Evolutionary conservation across 1,140 invertebrate genomes (phyloP).

Genomic region (Aplysia californica): DNA sequence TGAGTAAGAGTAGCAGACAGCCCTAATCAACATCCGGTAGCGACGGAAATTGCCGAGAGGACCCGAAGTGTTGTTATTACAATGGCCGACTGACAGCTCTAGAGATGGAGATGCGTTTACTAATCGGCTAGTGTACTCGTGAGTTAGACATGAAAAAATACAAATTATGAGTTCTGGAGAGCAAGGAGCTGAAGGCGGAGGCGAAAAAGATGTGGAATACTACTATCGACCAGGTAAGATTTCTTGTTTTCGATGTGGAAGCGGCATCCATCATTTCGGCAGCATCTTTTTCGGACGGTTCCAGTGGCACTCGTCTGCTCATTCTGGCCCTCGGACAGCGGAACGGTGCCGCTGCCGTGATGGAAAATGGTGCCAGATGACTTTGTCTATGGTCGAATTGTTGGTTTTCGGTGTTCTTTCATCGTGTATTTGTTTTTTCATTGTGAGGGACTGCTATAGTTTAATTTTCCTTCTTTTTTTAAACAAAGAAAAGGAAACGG

Average conservation of each 20-base stretch:
- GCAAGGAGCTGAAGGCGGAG: slow-evolving; percentile 47
- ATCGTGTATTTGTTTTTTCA: neutral
- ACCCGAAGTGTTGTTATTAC: slow-evolving; percentile 48
- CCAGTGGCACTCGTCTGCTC: neutral
- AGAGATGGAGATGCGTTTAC: slow-evolving; percentile 41
- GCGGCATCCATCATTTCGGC: neutral
- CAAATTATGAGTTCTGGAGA: slow-evolving; percentile 53
- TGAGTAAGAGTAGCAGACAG: neutral
- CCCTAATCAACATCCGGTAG: slow-evolving; percentile 37
- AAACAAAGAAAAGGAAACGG: neutral
- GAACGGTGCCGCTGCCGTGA: slow-evolving; percentile 2
- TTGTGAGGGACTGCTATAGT: neutral
- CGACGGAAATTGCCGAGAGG: slow-evolving; percentile 49
- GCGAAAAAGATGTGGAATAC: slow-evolving; percentile 57
- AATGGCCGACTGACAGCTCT: slow-evolving; percentile 54
- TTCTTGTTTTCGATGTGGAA: neutral
- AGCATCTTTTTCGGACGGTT: neutral
- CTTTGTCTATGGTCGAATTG: no score
- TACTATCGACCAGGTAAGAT: slow-evolving; percentile 55
- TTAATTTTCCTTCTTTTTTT: neutral
- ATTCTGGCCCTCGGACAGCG: slow-evolving; percentile 3
- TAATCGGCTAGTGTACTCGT: slow-evolving; percentile 35
- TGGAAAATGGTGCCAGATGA: neutral
- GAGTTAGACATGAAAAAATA: slow-evolving; percentile 29
- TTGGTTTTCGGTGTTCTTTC: no score